A percentile compares a stretch with the other conserved stretches of the same genome.
Evolutionary conservation across 2,888 invertebrate species (phyloP).

Genomic region (Cotesia congregata): DNA sequence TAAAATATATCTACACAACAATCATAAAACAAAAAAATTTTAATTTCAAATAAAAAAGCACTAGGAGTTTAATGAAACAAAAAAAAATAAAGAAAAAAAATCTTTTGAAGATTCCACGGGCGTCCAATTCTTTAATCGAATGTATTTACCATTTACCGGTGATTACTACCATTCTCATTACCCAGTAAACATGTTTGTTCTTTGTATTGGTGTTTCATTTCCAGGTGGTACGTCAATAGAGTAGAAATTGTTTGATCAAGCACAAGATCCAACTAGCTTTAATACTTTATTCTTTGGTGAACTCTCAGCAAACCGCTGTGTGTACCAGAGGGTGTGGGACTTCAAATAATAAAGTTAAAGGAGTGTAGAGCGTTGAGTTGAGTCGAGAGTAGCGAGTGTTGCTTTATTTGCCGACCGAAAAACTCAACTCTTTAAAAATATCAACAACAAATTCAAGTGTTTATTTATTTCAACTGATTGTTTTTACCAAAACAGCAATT

Average conservation of each 20-base stretch:
- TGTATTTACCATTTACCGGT: neutral
- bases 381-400: too few species aligned
- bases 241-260: conserved; percentile 29
- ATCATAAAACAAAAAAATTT: too few species aligned
- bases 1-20: too few species aligned
- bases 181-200: conserved; percentile 26
- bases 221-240: conserved; percentile 25
- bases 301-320: neutral
- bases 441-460: neutral
- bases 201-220: conserved; percentile 8
- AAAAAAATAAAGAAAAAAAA: too few species aligned
- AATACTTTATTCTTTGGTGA: conserved; percentile 5
- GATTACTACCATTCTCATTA: conserved; percentile 10
- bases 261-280: conserved; percentile 16
- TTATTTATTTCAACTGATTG: neutral
- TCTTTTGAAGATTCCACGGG: too few species aligned
- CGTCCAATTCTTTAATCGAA: neutral
- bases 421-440: too few species aligned
- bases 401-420: too few species aligned
- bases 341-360: too few species aligned
- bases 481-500: neutral
- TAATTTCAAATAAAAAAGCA: too few species aligned
- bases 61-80: too few species aligned
- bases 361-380: too few species aligned
- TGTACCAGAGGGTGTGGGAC: neutral